Evolutionary conservation across 2,888 invertebrate species (phyloP), one percentile per base, ranked within the genome.

Genomic region (Frankliniella fusca): DNA sequence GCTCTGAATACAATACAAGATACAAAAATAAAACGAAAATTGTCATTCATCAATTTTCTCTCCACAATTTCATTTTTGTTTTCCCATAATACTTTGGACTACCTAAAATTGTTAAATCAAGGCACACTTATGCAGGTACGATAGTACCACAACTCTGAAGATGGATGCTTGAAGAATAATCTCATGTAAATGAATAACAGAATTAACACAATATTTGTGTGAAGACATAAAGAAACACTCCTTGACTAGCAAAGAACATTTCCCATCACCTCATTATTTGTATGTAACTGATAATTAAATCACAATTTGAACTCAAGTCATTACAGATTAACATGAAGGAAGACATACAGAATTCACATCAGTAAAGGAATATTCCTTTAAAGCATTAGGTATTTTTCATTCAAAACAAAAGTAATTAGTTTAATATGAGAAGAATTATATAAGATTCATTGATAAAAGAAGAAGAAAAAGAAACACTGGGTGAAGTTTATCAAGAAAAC

Each of bases 161-260:
- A 38, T 38, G 38, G 38, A 38, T 38, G 38, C 5, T 38, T 38
- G 38, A 38, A 3, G 38, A 38, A 38, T 38, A 38, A 3, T 38
- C 38, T 38, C 38, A 38, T 38, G 38, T 5, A 38, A 3, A 38
- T 38, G 38, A 38, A 38, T 38, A 38, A 38, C 38, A 3, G 38
- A 38, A 38, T 3, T 38, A 61, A 9, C 27, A 27, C 27, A 27
- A 0, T 27, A 9, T 76, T 27, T 27, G 27, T 76, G 54, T 54
- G 15, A 20, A 10, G 27, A 27, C 27, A 76, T 12, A 23, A 76
- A 76, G 70, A n/a, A 76, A 76, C 27, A 23, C 27, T 76, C 70
- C n/a, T 76, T 76, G 70, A 76, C 70, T 76, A 76, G 70, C 27
- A 23, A 76, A 27, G 27, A 70, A 76, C n/a, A 76, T 76, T 76